Evolutionary conservation across 2,888 invertebrate genomes (phyloP), one percentile per base, ranked within the genome.

Genomic region (Leptura quadrifasciata): DNA sequence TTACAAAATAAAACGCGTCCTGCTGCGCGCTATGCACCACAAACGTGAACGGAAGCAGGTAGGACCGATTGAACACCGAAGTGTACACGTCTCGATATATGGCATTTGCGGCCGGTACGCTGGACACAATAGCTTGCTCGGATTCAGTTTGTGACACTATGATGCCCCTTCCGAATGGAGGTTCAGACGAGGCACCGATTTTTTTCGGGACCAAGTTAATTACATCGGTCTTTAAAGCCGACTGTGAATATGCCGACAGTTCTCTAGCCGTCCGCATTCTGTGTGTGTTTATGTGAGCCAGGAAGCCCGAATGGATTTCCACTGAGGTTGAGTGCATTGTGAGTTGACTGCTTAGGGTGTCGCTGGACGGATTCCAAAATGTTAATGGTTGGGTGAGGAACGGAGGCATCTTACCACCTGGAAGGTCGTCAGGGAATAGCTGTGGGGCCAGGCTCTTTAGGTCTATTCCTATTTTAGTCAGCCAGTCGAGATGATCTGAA

Each of bases 71-170:
- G 89, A 97, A 96, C 5, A 97, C 97, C 0, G 96, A 96, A 2
- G 97, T 97, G 87, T 97, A 96, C 2, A 97, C 97, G 88, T 97
- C 97, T 39, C 95, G 92, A 89, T 97, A 96, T 81, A 97, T 97
- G 35, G 96, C 94, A 87, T 97, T 97, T 0, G 97, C 96, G 0
- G 96, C 95, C 0, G 96, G 96, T 12, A 96, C 96, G 83, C 96
- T 95, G 6, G 95, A 95, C 0, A 96, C 94, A 21, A 96, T 94
- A 39, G 96, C 95, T 84, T 95, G 93, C 9, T 95, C 95, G 63
- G 95, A 94, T 2, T 92, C 91, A 61, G 95, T 95, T 70, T 96
- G 91, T 0, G 97, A 96, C 0, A 97, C 94, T 2, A 97, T 91
- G 79, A 97, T 96, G 39, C 96, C 95, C 85, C 94, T 93, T 39